These are phyloP conservation scores for Diadumene lineata DNA, from an alignment of 92 coral and sea anemone genomes.

Conservation along the genomic window DNA sequence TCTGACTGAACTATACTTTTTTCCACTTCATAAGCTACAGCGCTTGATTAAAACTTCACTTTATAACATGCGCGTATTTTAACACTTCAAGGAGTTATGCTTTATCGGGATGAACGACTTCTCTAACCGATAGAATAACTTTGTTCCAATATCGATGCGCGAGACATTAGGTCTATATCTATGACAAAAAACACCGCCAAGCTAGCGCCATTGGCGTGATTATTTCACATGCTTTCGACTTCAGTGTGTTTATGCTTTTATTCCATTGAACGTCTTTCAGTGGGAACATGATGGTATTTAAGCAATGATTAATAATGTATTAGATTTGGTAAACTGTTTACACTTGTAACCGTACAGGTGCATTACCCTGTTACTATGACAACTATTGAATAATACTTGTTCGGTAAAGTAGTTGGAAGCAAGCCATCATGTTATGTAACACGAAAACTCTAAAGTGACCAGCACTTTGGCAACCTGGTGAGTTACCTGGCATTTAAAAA, in stretches of 20 bases:
- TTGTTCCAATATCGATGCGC: too few species aligned
- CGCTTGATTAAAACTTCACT: too few species aligned
- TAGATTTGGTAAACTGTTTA: slow-evolving; percentile 6
- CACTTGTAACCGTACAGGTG: neutral
- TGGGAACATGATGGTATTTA: neutral
- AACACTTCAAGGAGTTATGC: too few species aligned
- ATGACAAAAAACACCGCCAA: neutral
- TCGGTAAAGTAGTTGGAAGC: neutral
- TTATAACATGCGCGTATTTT: too few species aligned
- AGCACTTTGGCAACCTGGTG: too few species aligned
- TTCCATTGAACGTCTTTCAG: neutral
- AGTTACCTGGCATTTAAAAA: too few species aligned
- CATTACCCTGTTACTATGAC: neutral
- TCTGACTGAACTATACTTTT: too few species aligned
- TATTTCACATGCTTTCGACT: neutral
- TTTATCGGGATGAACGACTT: too few species aligned
- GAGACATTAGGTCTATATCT: too few species aligned
- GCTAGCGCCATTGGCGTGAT: neutral
- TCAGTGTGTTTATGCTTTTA: neutral
- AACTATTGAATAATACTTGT: neutral
- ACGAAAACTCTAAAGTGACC: too few species aligned
- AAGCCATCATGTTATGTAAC: neutral
- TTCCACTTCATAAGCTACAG: too few species aligned
- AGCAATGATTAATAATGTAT: neutral
- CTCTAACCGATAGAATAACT: too few species aligned